Evolutionary conservation across 2,888 invertebrate species (phyloP).

Genomic region (Drosophila mettleri): DNA sequence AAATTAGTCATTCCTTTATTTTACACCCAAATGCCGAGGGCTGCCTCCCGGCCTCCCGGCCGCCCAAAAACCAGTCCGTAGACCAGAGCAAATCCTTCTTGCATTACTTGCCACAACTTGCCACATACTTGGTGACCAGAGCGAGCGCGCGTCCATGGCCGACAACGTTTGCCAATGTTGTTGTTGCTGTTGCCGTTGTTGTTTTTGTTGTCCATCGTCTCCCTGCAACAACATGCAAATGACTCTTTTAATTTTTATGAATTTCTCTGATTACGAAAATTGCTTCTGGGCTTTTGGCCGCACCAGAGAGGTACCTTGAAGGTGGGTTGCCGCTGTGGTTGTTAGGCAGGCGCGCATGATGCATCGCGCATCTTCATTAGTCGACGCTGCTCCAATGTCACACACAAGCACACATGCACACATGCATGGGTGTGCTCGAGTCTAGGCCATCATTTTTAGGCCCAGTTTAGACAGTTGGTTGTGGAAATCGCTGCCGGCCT

Average conservation of each 20-base stretch:
- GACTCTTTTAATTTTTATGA: constrained; percentile 81
- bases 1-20: constrained; percentile 81
- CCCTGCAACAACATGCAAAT: constrained; percentile 75
- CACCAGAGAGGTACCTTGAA: constrained; percentile 26
- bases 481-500: constrained; percentile 52
- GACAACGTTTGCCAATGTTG: constrained; percentile 1
- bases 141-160: not conserved
- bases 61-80: constrained; percentile 47
- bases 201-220: constrained; percentile 27
- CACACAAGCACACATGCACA: constrained; percentile 24
- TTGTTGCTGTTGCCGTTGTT: constrained; percentile 4
- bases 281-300: constrained; percentile 76
- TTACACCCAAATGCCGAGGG: constrained; percentile 80
- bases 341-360: constrained; percentile 66
- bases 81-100: constrained; percentile 65
- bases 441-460: constrained; percentile 73
- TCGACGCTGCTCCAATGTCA: constrained; percentile 73
- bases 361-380: constrained; percentile 81
- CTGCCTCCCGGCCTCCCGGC: constrained; percentile 37
- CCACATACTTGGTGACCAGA: constrained; percentile 32
- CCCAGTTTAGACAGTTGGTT: constrained; percentile 67
- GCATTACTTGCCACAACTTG: constrained; percentile 63
- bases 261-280: constrained; percentile 81
- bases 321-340: constrained; percentile 26
- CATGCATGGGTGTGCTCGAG: constrained; percentile 11